phyloP scores from a whole-genome alignment of 1,140 invertebrate genomes.

The Heliothis subflexa region DNA sequence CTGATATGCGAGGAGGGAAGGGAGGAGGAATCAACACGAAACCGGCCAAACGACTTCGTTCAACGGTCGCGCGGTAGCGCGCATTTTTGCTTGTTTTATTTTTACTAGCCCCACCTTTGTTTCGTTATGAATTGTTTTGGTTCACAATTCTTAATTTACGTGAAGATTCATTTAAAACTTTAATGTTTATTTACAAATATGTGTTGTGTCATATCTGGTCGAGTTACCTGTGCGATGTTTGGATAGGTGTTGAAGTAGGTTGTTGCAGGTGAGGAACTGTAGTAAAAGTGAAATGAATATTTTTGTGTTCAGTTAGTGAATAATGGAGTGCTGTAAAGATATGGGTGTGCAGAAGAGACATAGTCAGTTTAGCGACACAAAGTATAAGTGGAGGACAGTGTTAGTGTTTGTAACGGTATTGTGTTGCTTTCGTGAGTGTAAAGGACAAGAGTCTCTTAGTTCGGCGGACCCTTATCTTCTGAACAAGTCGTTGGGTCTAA shows the following conservation, averaged over 20 bases:
- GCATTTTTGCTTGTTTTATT: slow-evolving; percentile 78
- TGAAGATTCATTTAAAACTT: slow-evolving; percentile 44
- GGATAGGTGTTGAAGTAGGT: slow-evolving; percentile 64
- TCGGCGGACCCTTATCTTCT: slow-evolving; percentile 76
- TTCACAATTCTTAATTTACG: slow-evolving; percentile 56
- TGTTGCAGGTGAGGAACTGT: slow-evolving; percentile 60
- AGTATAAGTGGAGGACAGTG: slow-evolving; percentile 85
- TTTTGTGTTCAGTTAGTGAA: slow-evolving; percentile 66
- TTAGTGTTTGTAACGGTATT: slow-evolving; percentile 59
- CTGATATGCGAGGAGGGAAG: slow-evolving; percentile 59
- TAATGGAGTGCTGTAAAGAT: slow-evolving; percentile 73
- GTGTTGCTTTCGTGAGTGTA: slow-evolving; percentile 66
- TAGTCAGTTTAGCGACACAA: slow-evolving; percentile 85
- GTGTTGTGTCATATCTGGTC: slow-evolving; percentile 43
- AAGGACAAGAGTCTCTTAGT: slow-evolving; percentile 68
- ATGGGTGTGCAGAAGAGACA: slow-evolving; percentile 83
- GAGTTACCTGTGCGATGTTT: slow-evolving; percentile 70
- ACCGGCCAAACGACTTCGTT: slow-evolving; percentile 83
- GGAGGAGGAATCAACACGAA: slow-evolving; percentile 73
- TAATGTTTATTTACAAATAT: slow-evolving; percentile 46
- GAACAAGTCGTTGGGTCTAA: slow-evolving; percentile 79
- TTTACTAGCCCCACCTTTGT: slow-evolving; percentile 77
- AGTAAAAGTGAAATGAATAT: slow-evolving; percentile 77
- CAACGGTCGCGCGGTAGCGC: slow-evolving; percentile 81
- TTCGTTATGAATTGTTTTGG: slow-evolving; percentile 69